These are phyloP conservation scores for Vultur gryphus DNA, from an alignment of 2,797 vertebrate species.

Conservation along the genomic window DNA sequence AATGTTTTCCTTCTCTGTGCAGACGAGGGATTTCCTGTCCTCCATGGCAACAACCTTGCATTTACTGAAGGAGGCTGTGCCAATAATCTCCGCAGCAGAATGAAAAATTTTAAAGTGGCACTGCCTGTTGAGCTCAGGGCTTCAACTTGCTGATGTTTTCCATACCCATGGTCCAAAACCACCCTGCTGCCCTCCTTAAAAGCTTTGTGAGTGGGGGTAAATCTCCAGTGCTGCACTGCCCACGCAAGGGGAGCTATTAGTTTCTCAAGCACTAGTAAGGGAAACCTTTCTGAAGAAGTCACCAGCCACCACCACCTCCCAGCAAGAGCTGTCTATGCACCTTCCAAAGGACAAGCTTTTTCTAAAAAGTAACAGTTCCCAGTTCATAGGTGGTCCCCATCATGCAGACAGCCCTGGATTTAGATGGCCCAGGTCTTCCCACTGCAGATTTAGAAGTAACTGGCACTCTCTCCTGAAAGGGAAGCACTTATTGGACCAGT, in stretches of 20 bases:
- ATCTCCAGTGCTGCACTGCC: not conserved
- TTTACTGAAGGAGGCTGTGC: conserved; percentile 28
- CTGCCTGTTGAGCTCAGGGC: not conserved
- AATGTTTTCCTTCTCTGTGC: conserved; percentile 37
- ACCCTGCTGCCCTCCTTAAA: not conserved
- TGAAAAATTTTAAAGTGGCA: conserved; percentile 47
- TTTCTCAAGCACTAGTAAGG: not conserved
- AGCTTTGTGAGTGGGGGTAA: not conserved
- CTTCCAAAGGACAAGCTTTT: not conserved
- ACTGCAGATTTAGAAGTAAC: not conserved
- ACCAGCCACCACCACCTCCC: not conserved
- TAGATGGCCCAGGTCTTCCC: not conserved
- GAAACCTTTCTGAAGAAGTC: not conserved
- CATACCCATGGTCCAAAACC: not conserved
- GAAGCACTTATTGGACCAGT: not conserved
- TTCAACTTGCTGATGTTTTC: not conserved
- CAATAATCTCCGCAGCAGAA: conserved; percentile 32
- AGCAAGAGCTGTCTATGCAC: not conserved
- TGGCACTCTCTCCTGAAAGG: not conserved
- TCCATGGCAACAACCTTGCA: conserved; percentile 47
- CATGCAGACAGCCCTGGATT: not conserved
- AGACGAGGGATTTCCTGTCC: conserved; percentile 67
- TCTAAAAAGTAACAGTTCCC: not conserved
- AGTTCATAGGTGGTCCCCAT: not conserved
- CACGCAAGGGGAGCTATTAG: rapidly evolving